Base-by-base conservation (phyloP, 1,140 invertebrate genomes). In the Apolygus lucorum region DNA sequence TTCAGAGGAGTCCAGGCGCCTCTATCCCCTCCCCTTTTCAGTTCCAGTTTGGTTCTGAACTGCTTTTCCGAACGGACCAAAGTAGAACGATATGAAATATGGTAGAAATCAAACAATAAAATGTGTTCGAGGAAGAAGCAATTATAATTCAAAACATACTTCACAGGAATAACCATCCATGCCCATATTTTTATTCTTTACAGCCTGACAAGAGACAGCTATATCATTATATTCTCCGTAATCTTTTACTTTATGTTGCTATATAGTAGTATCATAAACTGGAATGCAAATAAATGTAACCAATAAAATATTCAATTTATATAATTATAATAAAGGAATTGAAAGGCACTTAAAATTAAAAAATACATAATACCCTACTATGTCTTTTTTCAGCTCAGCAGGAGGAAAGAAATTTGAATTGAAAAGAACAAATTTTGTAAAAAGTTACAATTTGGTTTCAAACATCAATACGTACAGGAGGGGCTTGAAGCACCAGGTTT, bases 281-380 rank as follows among this genome's bases (percentile, higher is more conserved):
- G 34, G 34, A 49, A 49, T 49, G 34, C 34, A 49, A 49, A 49
- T 49, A 11, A 49, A 49, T 17, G 34, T 17, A 49, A 49, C 34
- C 17, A 17, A 49, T 49, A 49, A 11, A 64, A 64, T 25, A 64
- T 26, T 64, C 25, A 64, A 26, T 64, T 64, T 64, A 64, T 21
- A 64, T 26, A 26, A 64, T 64, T 25, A 22, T 25, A 26, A 25
- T 64, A 22, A 64, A 64, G 28, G 28, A 64, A 24, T 28, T 11
- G 63, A 64, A 64, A 64, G 63, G 63, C 63, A 64, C 63, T 64
- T 64, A 64, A 64, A 64, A 63, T 24, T 25, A 27, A 25, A 2
- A 64, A 64, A 22, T 13, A 22, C 17, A 62, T 13, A 17, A 62
- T 22, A 62, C 21, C 24, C 24, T 64, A 24, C 24, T 22, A 25